Conservation (phyloP, 2,113 vertebrate genomes). For the Lepidothrix coronata region DNA sequence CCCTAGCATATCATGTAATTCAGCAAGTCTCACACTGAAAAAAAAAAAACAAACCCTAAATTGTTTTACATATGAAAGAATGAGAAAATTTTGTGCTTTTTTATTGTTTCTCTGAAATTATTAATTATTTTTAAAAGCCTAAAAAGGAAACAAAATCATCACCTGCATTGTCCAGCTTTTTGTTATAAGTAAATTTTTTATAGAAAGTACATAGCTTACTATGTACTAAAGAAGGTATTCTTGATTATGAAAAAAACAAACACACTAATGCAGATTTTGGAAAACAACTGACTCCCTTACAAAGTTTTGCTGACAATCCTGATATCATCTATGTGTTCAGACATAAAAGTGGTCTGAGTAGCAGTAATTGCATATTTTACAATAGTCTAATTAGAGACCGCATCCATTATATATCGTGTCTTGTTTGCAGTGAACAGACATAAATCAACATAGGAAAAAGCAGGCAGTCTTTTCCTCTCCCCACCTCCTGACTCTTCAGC, state of each 20-base stretch:
- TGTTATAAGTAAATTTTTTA: neutral
- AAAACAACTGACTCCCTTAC: neutral
- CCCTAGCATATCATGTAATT: neutral
- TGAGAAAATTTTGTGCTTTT: neutral
- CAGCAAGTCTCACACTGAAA: neutral
- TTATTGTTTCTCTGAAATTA: constrained; percentile 1
- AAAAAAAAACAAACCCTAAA: neutral
- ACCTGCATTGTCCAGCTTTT: neutral
- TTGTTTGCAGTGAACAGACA: neutral
- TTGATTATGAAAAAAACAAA: neutral
- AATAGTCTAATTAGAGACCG: constrained; percentile 33
- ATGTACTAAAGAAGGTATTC: neutral
- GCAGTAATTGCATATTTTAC: constrained; percentile 52
- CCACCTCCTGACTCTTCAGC: neutral
- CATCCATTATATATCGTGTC: constrained; percentile 13
- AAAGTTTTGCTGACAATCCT: neutral
- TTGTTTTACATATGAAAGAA: neutral
- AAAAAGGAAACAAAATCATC: neutral
- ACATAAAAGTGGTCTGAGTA: constrained; percentile 49
- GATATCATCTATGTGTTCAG: constrained; percentile 38
- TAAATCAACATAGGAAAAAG: constrained; percentile 25
- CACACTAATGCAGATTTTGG: neutral
- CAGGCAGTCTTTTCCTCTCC: neutral
- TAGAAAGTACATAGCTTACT: neutral
- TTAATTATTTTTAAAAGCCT: neutral